Evolutionary conservation across 2,113 vertebrate genomes (phyloP).

Genomic region (Brienomyrus longianalis): DNA sequence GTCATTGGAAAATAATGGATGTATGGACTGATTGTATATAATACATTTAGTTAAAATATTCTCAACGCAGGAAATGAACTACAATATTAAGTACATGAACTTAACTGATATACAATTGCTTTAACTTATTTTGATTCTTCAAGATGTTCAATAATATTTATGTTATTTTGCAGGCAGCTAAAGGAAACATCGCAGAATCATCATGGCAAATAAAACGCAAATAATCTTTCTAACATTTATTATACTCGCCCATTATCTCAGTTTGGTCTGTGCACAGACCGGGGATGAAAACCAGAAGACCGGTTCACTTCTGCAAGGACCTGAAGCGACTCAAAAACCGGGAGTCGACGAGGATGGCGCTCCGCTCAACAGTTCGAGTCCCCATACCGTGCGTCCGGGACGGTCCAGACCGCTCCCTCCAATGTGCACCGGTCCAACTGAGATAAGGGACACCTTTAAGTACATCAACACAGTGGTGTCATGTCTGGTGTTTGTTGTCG

Average conservation of each 20-base stretch:
- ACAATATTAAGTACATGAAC: not conserved
- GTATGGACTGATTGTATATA: not conserved
- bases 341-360: slow-evolving; percentile 35
- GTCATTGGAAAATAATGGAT: not conserved
- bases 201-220: slow-evolving; percentile 34
- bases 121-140: not conserved
- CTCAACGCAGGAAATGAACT: not conserved
- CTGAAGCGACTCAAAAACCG: slow-evolving; percentile 34
- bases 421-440: slow-evolving; percentile 65
- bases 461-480: slow-evolving; percentile 90
- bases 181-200: not conserved
- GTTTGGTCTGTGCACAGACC: slow-evolving; percentile 43
- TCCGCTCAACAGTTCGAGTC: slow-evolving; percentile 40
- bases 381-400: slow-evolving; percentile 30
- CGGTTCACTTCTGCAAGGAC: slow-evolving; percentile 20
- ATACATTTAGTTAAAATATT: not conserved
- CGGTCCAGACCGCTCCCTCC: slow-evolving; percentile 52
- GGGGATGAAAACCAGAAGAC: not conserved
- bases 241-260: slow-evolving; percentile 33
- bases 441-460: slow-evolving; percentile 83
- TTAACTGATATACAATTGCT: not conserved
- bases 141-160: not conserved
- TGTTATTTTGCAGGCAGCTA: slow-evolving; percentile 30
- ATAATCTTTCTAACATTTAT: slow-evolving; percentile 33
- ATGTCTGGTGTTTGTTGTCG: slow-evolving; percentile 83